Conservation (phyloP, 2,888 invertebrate species). For the Ornithoptera alexandrae region DNA sequence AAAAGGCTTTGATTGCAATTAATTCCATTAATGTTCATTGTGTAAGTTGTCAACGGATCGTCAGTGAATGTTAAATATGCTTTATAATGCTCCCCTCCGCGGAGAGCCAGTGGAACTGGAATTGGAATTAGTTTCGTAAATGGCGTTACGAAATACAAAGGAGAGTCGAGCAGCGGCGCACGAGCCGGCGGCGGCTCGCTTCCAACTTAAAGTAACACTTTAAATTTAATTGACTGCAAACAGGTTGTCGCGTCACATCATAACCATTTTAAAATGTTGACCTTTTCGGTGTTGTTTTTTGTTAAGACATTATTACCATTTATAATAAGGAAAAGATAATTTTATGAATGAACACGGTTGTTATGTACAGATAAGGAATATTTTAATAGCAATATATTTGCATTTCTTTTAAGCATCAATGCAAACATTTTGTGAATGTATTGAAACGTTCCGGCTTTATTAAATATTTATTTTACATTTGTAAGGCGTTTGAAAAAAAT, state of each 20-base stretch:
- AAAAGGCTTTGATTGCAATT: neutral
- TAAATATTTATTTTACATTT: neutral
- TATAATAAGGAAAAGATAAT: constrained; percentile 13
- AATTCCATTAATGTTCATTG: constrained; percentile 5
- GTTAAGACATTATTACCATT: constrained; percentile 6
- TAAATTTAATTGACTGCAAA: constrained; percentile 35
- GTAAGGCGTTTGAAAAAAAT: neutral
- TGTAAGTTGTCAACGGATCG: constrained; percentile 20
- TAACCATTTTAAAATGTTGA: constrained; percentile 22
- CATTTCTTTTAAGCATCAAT: neutral
- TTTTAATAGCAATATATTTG: neutral
- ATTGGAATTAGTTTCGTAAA: constrained; percentile 33
- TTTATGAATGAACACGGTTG: constrained; percentile 10
- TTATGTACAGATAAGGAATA: constrained; percentile 9
- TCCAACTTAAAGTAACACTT: constrained; percentile 30
- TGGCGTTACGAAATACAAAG: constrained; percentile 33
- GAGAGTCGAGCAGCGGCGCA: constrained; percentile 26
- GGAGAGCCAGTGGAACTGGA: constrained; percentile 33
- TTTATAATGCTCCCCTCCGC: constrained; percentile 20
- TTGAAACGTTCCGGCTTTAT: constrained; percentile 16
- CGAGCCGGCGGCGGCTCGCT: constrained; percentile 22
- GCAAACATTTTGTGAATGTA: constrained; percentile 6
- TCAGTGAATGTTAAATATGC: constrained; percentile 17
- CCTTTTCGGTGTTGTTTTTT: constrained; percentile 19
- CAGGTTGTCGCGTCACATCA: constrained; percentile 29